Base-by-base conservation (phyloP, 2,888 invertebrate genomes). In the Pandemis heparana region DNA sequence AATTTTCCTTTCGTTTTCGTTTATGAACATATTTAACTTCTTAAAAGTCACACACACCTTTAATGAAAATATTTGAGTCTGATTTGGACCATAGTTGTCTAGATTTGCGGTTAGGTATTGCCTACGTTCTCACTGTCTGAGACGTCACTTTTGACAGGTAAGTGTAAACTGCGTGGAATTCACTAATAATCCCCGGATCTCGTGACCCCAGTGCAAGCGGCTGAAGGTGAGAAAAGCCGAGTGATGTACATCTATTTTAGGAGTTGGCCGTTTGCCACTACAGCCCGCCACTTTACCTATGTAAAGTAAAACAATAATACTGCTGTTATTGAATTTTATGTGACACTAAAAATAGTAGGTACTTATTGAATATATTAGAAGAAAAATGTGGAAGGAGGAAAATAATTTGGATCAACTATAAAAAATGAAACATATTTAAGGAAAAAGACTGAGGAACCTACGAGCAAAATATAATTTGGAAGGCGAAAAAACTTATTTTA, bases 151-250 rank as follows among this genome's bases (percentile, higher is more conserved):
- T 56, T 46, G 63, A 9, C 8, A 51, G 32, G 51, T 65, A 16
- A 16, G n/a, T 38, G 38, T 65, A 16, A 51, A n/a, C 65, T 38
- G 12, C 14, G 12, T 10, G 65, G 70, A 74, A 70, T 74, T 74
- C 70, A 74, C 74, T 65, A 74, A 74, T 61, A 74, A 60, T 16
- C 43, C 68, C 59, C 60, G 1, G 14, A n/a, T 60, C 74, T 65
- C 61, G 74, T 70, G 74, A 74, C 73, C 69, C 69, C 64, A 69
- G 73, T 64, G 69, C 73, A 73, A 64, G 74, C 48, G 48, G 64
- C 70, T 70, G 74, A 74, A 74, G 74, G 74, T 74, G 74, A 74
- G 74, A 74, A 74, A 74, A 74, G 69, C 70, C 70, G 70, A 73
- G 68, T 64, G 73, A 74, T 70, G 74, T 39, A 69, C 59, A 41